phyloP scores from a whole-genome alignment of 2,888 invertebrate genomes.

The Eristalinus sepulchralis region DNA sequence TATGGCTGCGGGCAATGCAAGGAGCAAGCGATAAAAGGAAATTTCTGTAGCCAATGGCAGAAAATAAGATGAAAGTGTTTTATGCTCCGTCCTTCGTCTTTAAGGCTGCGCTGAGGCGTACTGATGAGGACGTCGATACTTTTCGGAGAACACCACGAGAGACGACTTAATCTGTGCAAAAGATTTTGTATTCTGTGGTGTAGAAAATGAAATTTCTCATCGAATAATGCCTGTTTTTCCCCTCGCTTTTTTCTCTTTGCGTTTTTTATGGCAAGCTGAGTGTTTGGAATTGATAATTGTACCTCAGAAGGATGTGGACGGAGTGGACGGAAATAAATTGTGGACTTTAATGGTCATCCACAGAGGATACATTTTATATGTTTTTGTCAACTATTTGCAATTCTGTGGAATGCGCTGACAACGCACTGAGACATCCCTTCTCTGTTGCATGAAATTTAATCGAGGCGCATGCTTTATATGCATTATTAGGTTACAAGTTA shows the following conservation, averaged over 20 bases:
- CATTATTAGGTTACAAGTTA: no score
- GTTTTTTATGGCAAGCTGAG: background rate
- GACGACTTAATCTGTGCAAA: constrained; percentile 32
- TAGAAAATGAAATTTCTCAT: constrained; percentile 33
- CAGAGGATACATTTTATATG: background rate
- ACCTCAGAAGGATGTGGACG: background rate
- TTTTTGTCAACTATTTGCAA: no score
- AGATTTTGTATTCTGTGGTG: constrained; percentile 45
- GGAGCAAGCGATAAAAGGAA: constrained; percentile 36
- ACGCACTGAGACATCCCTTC: no score
- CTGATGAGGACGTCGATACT: constrained; percentile 28
- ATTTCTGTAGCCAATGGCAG: constrained; percentile 41
- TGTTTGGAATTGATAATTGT: constrained; percentile 35
- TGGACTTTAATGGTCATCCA: background rate
- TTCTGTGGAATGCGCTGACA: no score
- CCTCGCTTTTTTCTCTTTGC: background rate
- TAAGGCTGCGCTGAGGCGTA: background rate
- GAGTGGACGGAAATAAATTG: background rate
- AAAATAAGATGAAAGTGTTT: constrained; percentile 53
- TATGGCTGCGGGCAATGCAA: constrained; percentile 12
- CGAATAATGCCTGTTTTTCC: background rate
- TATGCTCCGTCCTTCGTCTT: background rate
- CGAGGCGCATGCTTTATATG: no score
- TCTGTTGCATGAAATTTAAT: no score
- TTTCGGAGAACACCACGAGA: background rate